Evolutionary conservation across 2,888 invertebrate genomes (phyloP).

Genomic region (Bibio marci): DNA sequence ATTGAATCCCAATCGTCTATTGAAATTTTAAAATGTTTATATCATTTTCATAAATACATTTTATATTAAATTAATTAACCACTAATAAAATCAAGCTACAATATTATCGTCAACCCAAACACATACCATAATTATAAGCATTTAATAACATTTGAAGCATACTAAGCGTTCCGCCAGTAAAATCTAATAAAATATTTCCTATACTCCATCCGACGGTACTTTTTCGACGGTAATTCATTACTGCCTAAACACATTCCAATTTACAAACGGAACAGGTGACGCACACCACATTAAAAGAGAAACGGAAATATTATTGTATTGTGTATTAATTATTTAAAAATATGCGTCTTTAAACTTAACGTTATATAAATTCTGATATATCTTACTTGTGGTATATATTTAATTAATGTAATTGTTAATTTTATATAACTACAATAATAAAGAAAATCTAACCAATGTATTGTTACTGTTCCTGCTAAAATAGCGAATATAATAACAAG

Average conservation of each 20-base stretch:
- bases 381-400: conserved; percentile 90
- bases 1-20: conserved; percentile 94
- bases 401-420: conserved; percentile 84
- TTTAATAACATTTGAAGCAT: conserved; percentile 93
- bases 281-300: too few relatives aligned
- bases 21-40: too few relatives aligned
- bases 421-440: conserved; percentile 94
- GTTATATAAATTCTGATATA: too few relatives aligned
- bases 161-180: conserved; percentile 84
- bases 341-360: too few relatives aligned
- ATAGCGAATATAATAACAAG: conserved; percentile 48
- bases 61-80: neutral
- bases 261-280: too few relatives aligned
- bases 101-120: too few relatives aligned
- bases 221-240: conserved; percentile 89
- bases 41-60: neutral
- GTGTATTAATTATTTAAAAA: too few relatives aligned
- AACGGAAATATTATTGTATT: too few relatives aligned
- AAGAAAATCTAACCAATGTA: conserved; percentile 82
- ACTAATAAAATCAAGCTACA: too few relatives aligned
- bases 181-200: conserved; percentile 92
- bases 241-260: too few relatives aligned
- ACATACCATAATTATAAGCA: conserved; percentile 76
- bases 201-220: conserved; percentile 98
- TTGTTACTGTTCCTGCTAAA: conserved; percentile 40